Conservation (phyloP, 1,140 invertebrate species). For the Euwallacea fornicatus region DNA sequence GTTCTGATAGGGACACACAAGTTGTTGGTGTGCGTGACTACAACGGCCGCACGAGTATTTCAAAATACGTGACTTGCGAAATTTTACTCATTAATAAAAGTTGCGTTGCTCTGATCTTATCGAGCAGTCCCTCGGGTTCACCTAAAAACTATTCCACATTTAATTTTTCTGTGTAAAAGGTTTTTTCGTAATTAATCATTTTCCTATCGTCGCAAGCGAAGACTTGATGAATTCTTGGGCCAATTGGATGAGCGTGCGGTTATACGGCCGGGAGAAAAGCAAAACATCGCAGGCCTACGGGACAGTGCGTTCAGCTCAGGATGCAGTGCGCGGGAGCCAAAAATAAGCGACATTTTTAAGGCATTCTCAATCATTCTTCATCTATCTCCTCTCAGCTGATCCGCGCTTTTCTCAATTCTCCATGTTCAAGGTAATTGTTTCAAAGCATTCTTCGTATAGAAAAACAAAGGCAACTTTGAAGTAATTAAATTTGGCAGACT, state of each 20-base stretch:
- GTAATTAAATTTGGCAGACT: conserved; percentile 5
- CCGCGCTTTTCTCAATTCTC: no score
- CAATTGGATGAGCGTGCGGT: no score
- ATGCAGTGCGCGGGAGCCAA: no score
- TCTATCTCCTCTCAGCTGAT: no score
- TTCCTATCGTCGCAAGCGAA: background rate
- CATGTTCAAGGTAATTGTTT: no score
- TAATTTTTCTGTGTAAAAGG: conserved; percentile 14
- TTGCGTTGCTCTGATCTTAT: conserved; percentile 26
- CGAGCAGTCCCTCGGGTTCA: conserved; percentile 18
- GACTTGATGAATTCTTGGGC: no score
- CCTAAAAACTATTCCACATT: conserved; percentile 20
- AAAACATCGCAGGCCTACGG: no score
- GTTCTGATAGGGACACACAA: conserved; percentile 15
- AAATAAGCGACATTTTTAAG: no score
- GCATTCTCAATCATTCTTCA: no score
- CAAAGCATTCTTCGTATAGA: background rate
- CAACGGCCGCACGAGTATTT: conserved; percentile 19
- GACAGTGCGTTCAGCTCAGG: no score
- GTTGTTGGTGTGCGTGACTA: conserved; percentile 23
- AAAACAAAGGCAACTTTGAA: background rate
- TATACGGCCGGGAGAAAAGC: no score
- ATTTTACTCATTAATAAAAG: conserved; percentile 33
- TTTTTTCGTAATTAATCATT: conserved; percentile 26
- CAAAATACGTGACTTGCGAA: conserved; percentile 34